Conservation (phyloP, 2,888 invertebrate species). For the Drosophila rubida region DNA sequence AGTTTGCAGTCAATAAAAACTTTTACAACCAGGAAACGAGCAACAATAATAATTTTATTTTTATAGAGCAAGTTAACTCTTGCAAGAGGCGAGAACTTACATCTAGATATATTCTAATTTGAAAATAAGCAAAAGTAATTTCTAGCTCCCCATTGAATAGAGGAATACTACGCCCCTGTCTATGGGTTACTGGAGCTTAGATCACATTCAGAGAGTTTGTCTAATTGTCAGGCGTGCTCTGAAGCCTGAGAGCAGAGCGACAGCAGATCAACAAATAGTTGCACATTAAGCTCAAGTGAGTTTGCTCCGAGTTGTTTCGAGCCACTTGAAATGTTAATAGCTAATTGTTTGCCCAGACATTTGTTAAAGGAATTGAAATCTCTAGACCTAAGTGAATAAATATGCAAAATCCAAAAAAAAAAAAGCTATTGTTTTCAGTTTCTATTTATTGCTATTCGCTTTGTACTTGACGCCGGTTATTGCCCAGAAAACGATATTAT, state of each 20-base stretch:
- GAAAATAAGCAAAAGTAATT: not conserved
- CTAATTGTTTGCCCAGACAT: slow-evolving; percentile 72
- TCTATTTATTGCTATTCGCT: slow-evolving; percentile 17
- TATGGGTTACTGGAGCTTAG: slow-evolving; percentile 15
- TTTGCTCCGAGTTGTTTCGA: slow-evolving; percentile 34
- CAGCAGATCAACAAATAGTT: slow-evolving; percentile 66
- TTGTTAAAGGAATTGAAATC: slow-evolving; percentile 53
- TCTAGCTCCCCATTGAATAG: not conserved
- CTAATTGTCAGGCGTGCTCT: slow-evolving; percentile 49
- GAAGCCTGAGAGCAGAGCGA: slow-evolving; percentile 16
- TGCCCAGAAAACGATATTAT: slow-evolving; percentile 46
- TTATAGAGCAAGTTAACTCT: not conserved
- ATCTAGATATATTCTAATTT: too few relatives aligned
- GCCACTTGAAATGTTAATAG: slow-evolving; percentile 69
- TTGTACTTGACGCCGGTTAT: slow-evolving; percentile 71
- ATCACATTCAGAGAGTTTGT: slow-evolving; percentile 23
- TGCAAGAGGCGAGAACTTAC: not conserved
- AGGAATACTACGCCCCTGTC: slow-evolving; percentile 15
- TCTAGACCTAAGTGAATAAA: slow-evolving; percentile 39
- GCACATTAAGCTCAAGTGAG: slow-evolving; percentile 62
- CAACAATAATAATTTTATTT: not conserved
- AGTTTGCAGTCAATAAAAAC: not conserved
- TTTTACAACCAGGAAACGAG: not conserved
- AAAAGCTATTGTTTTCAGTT: slow-evolving; percentile 38
- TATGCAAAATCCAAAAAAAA: not conserved